Evolutionary conservation across 2,797 vertebrate genomes (phyloP).

Genomic region (Pagetopsis macropterus): DNA sequence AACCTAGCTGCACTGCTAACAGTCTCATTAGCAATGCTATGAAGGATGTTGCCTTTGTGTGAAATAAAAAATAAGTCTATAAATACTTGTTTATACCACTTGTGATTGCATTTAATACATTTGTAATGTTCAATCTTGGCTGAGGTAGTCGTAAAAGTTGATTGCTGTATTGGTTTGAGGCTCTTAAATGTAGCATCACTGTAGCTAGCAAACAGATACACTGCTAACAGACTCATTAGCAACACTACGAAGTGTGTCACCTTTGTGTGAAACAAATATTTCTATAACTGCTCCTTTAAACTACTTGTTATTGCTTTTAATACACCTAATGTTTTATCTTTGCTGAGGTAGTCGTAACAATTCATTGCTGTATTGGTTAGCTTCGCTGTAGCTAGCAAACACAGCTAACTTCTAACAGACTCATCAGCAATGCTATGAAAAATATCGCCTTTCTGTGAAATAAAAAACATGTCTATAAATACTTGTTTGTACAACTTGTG

Average conservation of each 20-base stretch:
- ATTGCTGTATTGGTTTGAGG: background rate
- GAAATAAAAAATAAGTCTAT: too few relatives aligned
- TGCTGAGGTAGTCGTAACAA: background rate
- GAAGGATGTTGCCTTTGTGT: too few relatives aligned
- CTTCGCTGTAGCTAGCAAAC: slow-evolving; percentile 53
- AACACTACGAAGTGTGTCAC: slow-evolving; percentile 30
- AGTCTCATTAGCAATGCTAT: too few relatives aligned
- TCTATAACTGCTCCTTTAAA: background rate
- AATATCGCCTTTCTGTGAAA: too few relatives aligned
- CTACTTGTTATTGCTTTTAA: background rate
- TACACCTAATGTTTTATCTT: background rate
- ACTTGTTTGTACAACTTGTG: too few relatives aligned
- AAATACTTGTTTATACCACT: too few relatives aligned
- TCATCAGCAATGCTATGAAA: slow-evolving; percentile 28
- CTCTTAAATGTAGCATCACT: slow-evolving; percentile 67
- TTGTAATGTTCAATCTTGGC: too few relatives aligned
- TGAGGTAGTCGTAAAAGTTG: too few relatives aligned
- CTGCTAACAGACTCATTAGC: slow-evolving; percentile 52
- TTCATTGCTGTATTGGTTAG: slow-evolving; percentile 26
- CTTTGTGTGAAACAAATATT: background rate
- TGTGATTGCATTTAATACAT: too few relatives aligned
- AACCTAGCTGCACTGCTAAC: too few relatives aligned
- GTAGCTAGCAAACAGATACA: slow-evolving; percentile 53
- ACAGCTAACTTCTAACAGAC: slow-evolving; percentile 33
- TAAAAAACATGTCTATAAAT: too few relatives aligned